A percentile compares a stretch with the other conserved stretches of the same genome.
Evolutionary conservation across 2,113 vertebrate species (phyloP).

Genomic region (Phoenicopterus ruber): DNA sequence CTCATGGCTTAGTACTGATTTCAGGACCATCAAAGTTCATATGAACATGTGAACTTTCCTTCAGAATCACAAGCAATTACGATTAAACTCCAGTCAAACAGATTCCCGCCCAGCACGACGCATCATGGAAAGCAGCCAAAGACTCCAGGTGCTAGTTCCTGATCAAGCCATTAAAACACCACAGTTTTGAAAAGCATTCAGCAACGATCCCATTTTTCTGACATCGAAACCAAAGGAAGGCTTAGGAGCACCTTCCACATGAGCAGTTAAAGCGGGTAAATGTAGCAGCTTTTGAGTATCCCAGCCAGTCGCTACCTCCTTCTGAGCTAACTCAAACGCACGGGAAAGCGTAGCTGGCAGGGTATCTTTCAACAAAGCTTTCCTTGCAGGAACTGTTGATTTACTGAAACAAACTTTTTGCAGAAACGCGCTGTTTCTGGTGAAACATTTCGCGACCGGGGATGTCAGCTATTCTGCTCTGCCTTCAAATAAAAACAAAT

Average conservation of each 20-base stretch:
- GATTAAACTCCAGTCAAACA: neutral
- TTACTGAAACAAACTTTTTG: neutral
- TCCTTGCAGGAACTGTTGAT: neutral
- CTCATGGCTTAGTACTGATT: neutral
- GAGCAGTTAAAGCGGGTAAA: neutral
- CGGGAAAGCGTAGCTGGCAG: rapidly evolving
- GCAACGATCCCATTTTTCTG: neutral
- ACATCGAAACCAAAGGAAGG: neutral
- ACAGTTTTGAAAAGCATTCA: neutral
- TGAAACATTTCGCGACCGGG: neutral
- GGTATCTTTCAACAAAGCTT: neutral
- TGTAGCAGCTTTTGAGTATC: neutral
- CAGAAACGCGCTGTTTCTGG: rapidly evolving
- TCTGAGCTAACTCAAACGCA: neutral
- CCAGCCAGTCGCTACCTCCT: neutral
- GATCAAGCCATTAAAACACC: neutral
- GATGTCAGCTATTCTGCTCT: neutral
- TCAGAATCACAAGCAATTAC: neutral
- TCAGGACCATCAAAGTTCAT: neutral
- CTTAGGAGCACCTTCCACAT: neutral
- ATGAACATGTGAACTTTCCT: neutral
- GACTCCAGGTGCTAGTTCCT: neutral
- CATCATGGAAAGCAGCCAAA: neutral
- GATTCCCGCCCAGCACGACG: neutral
- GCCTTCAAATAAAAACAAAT: neutral